Evolutionary conservation across 2,888 invertebrate species (phyloP), one percentile per base, ranked within the genome.

Genomic region (Boloria selene): DNA sequence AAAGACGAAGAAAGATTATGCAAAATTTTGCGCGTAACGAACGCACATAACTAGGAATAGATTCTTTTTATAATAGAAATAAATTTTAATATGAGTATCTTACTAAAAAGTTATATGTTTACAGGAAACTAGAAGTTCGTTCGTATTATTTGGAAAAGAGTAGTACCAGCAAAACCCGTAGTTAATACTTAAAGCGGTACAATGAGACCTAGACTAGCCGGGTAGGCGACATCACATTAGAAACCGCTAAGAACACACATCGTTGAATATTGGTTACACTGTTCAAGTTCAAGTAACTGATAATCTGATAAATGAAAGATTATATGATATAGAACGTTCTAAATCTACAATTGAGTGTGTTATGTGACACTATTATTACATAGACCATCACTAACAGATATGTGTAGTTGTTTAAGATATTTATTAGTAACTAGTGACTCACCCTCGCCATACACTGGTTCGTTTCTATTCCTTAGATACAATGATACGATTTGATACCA

Each of bases 161-260:
- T 45, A 47, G 58, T 49, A 50, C 38, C 38, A 38, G 47, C 47
- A 62, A 51, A 22, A 61, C 54, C 50, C 58, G 61, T 61, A 61
- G 59, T 63, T 56, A 56, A 7, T 7, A 18, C 13, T 44, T 61
- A 62, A 60, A 70, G 72, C 68, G 71, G 74, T 71, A 74, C 73
- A 83, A 82, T 78, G 77, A 83, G 83, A 83, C 80, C 78, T 73
- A 73, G 75, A 76, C 81, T 84, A 81, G 82, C 82, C 78, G 78
- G 76, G 74, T 79, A 66, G 67, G 75, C 75, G 83, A 83, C 84
- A 85, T 79, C 82, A 79, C 82, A 80, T 86, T 86, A 85, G 85
- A 87, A 87, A 86, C 83, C 78, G 82, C 79, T 81, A 77, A 72
- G 70, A 75, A 68, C 80, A 81, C 82, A 85, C 82, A 77, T 80